phyloP scores from a whole-genome alignment of 2,113 vertebrate species.

The Phalacrocorax brasilianus region DNA sequence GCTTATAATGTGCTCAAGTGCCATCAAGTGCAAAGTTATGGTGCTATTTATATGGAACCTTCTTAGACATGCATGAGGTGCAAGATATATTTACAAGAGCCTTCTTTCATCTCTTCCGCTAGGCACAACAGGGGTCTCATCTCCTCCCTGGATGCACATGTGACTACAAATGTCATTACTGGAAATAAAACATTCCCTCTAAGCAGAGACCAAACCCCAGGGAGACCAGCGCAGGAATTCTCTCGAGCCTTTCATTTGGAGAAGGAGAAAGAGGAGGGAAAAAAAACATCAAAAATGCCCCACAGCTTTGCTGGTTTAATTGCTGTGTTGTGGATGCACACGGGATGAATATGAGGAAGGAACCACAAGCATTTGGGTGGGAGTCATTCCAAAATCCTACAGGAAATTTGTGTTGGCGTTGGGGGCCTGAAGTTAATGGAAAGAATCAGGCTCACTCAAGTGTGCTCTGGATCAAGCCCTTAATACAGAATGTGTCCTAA shows the following conservation, averaged over 20 bases:
- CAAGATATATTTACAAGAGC: conserved; percentile 37
- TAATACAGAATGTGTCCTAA: background rate
- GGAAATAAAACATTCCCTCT: background rate
- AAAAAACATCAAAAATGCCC: background rate
- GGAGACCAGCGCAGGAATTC: background rate
- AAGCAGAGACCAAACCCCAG: background rate
- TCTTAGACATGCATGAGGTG: conserved; percentile 25
- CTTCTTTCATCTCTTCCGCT: conserved; percentile 18
- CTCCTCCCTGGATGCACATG: background rate
- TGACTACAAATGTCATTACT: background rate
- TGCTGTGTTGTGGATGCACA: background rate
- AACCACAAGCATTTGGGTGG: background rate
- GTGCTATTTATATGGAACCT: conserved; percentile 54
- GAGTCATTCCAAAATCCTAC: background rate
- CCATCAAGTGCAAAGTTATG: conserved; percentile 23
- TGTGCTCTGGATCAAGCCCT: background rate
- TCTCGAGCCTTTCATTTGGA: background rate
- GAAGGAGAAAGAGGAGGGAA: background rate
- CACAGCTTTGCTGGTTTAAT: background rate
- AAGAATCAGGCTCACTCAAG: background rate
- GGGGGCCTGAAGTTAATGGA: background rate
- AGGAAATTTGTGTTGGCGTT: background rate
- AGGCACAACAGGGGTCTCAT: background rate
- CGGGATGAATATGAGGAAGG: background rate
- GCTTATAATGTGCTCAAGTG: conserved; percentile 53